phyloP scores from a whole-genome alignment of 2,888 invertebrate genomes.

The Conistra vaccinii region DNA sequence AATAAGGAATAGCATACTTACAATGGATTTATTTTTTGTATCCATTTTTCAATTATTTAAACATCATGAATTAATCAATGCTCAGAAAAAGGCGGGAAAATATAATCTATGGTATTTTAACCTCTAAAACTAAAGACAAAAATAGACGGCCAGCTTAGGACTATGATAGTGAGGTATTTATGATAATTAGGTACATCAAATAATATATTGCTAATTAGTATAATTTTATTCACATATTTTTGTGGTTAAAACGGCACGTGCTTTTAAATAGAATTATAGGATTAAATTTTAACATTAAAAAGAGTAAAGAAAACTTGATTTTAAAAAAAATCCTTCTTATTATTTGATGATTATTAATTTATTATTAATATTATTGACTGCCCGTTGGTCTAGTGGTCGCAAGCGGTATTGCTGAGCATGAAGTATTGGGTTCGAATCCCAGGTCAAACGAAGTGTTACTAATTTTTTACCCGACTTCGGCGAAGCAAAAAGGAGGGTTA shows the following conservation, averaged over 20 bases:
- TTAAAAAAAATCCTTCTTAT: background rate
- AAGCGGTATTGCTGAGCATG: too few relatives aligned
- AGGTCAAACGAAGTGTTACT: background rate
- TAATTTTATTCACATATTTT: constrained; percentile 43
- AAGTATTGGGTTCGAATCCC: background rate
- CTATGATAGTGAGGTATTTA: constrained; percentile 29
- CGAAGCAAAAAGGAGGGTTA: too few relatives aligned
- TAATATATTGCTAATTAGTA: constrained; percentile 40
- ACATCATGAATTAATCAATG: too few relatives aligned
- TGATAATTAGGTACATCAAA: constrained; percentile 24
- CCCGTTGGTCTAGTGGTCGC: too few relatives aligned
- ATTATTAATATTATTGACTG: too few relatives aligned
- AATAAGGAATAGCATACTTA: too few relatives aligned
- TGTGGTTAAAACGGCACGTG: constrained; percentile 24
- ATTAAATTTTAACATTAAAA: background rate
- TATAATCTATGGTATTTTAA: background rate
- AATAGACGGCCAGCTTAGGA: constrained; percentile 13
- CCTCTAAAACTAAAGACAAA: constrained; percentile 21
- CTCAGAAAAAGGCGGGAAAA: constrained; percentile 19
- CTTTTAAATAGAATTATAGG: background rate
- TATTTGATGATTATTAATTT: too few relatives aligned
- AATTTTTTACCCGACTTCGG: too few relatives aligned
- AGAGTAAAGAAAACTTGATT: background rate
- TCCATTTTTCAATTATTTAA: too few relatives aligned
- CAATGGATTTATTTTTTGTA: too few relatives aligned